Evolutionary conservation across 1,140 invertebrate species (phyloP), one percentile per base, ranked within the genome.

Genomic region (Acromyrmex heyeri): DNA sequence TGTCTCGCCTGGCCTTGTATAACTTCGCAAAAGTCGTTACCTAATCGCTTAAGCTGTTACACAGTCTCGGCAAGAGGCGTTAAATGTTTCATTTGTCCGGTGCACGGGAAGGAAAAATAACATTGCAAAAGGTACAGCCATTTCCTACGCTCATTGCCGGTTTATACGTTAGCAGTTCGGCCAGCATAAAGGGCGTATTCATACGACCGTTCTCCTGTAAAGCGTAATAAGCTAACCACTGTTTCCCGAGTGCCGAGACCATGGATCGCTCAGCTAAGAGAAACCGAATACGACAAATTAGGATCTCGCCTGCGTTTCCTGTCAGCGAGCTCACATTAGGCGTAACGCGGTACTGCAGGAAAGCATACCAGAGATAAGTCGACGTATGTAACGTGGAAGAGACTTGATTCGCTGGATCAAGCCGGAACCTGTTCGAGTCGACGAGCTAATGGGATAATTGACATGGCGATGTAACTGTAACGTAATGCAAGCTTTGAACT

Each of bases 221-320:
- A 78, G 24, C 55, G 77, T 73, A 86, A 86, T 86, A 86, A 81
- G 85, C 77, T 86, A 69, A 86, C 38, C 85, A 86, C 85, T 86
- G 85, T 86, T 86, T 86, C 53, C 85, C 76, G 59, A 27, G 69
- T 18, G 34, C n/a, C 65, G 69, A 50, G 69, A n/a, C 55, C 34
- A 18, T 24, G 30, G n/a, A 82, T 72, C 53, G 18, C 50, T 12
- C 44, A 30, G 7, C 10, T 21, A n/a, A 7, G 14, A 73, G 55
- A 73, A 61, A 75, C 38, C 24, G 55, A 83, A 75, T 38, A 69
- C 69, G 50, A 75, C 79, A 75, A 83, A 83, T 83, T 83, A 61
- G 79, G 57, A 83, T 83, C 79, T 83, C 69, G 69, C 69, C 64
- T 81, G 53, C 21, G 27, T 75, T 83, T 83, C 79, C 79, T 62